These are phyloP conservation scores for Amaurobius ferox DNA, from an alignment of 2,888 invertebrate genomes.

Conservation along the genomic window DNA sequence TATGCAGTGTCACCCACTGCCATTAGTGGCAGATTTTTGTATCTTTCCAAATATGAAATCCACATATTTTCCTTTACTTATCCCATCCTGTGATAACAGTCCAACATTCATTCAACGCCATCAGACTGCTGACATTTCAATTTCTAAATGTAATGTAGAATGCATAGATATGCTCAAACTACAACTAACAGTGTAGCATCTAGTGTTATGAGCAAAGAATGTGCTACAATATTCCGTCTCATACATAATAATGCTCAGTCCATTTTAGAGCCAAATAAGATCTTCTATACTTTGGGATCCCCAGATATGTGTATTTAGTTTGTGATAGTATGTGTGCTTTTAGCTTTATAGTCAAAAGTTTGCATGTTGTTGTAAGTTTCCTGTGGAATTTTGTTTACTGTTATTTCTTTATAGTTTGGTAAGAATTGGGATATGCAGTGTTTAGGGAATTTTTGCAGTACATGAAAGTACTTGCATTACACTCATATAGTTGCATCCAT, in stretches of 20 bases:
- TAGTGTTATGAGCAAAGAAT: slow-evolving; percentile 49
- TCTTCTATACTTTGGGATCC: slow-evolving; percentile 58
- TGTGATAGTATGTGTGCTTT: neutral
- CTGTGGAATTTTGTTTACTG: too few species aligned
- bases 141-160: slow-evolving; percentile 51
- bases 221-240: slow-evolving; percentile 71
- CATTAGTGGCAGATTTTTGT: neutral
- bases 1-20: neutral
- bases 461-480: too few species aligned
- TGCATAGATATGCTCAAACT: slow-evolving; percentile 68
- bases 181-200: slow-evolving; percentile 25
- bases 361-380: neutral
- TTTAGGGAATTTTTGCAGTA: too few species aligned
- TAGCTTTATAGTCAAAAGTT: slow-evolving; percentile 2
- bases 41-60: neutral
- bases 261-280: slow-evolving; percentile 54
- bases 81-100: slow-evolving; percentile 68
- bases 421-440: neutral
- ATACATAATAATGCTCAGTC: slow-evolving; percentile 65
- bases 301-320: slow-evolving; percentile 32
- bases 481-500: too few species aligned
- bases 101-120: slow-evolving; percentile 47
- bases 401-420: neutral
- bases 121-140: slow-evolving; percentile 39
- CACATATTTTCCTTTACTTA: neutral